Percentiles rank a stretch among this genome's conserved stretches.
Conservation (phyloP, 2,888 invertebrate genomes). For the Hedya salicella region DNA sequence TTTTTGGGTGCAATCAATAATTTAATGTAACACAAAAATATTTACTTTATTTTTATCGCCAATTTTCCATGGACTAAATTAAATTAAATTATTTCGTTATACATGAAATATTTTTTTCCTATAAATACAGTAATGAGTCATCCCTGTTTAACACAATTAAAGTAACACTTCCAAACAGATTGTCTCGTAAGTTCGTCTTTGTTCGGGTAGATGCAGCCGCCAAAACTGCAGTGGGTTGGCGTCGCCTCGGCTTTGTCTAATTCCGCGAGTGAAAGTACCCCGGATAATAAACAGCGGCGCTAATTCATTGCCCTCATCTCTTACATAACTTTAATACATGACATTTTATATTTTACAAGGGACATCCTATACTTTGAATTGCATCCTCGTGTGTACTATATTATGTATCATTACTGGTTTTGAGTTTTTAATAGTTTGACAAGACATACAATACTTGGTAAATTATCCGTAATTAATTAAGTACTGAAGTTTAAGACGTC, state of each 20-base stretch:
- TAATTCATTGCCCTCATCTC: conserved; percentile 9
- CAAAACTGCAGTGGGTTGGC: conserved; percentile 28
- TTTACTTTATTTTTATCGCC: no score
- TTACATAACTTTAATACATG: neutral
- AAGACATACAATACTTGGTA: no score
- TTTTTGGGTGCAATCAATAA: no score
- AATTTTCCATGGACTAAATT: no score
- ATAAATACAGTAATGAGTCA: no score
- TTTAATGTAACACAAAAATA: no score
- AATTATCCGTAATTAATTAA: no score
- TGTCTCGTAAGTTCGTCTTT: neutral
- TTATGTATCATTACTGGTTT: no score
- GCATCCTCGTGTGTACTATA: neutral
- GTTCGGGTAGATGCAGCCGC: conserved; percentile 5
- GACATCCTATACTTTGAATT: neutral
- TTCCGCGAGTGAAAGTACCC: conserved; percentile 28
- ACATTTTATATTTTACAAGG: neutral
- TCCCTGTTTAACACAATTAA: neutral
- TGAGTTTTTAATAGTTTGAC: no score
- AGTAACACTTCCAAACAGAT: neutral
- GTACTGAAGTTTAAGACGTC: no score
- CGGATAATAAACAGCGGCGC: conserved; percentile 12
- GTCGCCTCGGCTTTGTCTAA: conserved; percentile 22
- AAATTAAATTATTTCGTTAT: no score
- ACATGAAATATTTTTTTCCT: no score